Evolutionary conservation across 2,888 invertebrate genomes (phyloP).

Genomic region (Cryptophagus acutangulus): DNA sequence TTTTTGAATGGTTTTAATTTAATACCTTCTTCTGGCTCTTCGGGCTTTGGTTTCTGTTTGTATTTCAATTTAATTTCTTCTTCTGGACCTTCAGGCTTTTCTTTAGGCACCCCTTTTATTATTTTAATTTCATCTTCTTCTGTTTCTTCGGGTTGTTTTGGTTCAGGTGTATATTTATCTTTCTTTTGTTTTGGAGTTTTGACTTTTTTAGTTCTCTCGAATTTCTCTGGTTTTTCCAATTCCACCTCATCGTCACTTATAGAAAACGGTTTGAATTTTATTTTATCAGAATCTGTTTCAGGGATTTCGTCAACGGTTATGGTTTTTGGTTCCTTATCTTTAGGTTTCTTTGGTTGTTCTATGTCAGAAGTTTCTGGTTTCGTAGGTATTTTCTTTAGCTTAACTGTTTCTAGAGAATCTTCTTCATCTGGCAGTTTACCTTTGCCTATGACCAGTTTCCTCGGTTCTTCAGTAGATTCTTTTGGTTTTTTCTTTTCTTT

Average conservation of each 20-base stretch:
- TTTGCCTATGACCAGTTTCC: constrained; percentile 45
- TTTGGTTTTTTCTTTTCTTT: constrained; percentile 36
- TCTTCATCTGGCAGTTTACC: constrained; percentile 49
- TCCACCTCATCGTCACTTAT: constrained; percentile 42
- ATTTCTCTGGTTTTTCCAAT: constrained; percentile 35
- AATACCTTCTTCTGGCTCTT: constrained; percentile 46
- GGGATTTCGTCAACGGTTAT: too few relatives aligned
- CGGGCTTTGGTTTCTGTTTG: constrained; percentile 39
- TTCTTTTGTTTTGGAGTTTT: constrained; percentile 41
- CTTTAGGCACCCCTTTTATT: constrained; percentile 36
- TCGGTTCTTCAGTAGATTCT: constrained; percentile 33
- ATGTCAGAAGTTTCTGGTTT: constrained; percentile 26
- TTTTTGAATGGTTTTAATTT: constrained; percentile 38
- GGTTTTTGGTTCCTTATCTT: too few relatives aligned
- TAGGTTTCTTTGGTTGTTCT: constrained; percentile 26
- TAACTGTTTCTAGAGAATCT: constrained; percentile 46
- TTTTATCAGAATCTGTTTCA: constrained; percentile 27
- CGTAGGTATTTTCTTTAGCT: constrained; percentile 52
- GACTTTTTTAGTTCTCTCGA: constrained; percentile 43
- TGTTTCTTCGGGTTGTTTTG: constrained; percentile 29
- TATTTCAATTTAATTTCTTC: constrained; percentile 43
- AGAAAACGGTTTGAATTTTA: constrained; percentile 39
- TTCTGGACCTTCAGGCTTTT: constrained; percentile 33
- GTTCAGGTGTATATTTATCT: constrained; percentile 21
- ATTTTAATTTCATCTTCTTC: constrained; percentile 47